Conservation (phyloP, 2,888 invertebrate species). For the Cabera pusaria region DNA sequence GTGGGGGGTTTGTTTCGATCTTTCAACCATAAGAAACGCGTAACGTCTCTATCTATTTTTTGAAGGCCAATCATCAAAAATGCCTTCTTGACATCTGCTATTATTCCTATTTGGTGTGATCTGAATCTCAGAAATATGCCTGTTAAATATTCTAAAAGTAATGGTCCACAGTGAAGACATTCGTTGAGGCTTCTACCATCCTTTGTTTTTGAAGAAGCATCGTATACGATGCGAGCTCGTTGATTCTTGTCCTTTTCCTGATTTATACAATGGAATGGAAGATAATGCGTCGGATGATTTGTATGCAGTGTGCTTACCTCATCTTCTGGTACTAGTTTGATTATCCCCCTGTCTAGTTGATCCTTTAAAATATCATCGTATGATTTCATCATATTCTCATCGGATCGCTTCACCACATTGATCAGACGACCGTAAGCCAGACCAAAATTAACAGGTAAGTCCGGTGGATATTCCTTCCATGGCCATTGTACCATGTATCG, state of each 20-base stretch:
- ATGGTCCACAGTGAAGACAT: conserved; percentile 32
- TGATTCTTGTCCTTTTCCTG: neutral
- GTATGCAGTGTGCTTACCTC: neutral
- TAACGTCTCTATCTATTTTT: conserved; percentile 28
- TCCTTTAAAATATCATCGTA: conserved; percentile 2
- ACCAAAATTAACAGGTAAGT: conserved; percentile 21
- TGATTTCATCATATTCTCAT: neutral
- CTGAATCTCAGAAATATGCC: conserved; percentile 32
- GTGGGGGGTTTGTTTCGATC: conserved; percentile 1
- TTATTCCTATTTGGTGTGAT: conserved; percentile 23
- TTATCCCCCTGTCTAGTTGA: neutral
- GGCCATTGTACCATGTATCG: conserved; percentile 29
- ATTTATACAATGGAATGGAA: conserved; percentile 25
- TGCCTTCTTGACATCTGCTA: conserved; percentile 37
- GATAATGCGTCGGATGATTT: conserved; percentile 25
- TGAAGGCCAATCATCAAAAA: conserved; percentile 35
- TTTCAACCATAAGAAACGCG: conserved; percentile 33
- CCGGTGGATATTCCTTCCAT: conserved; percentile 23
- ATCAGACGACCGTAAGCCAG: conserved; percentile 23
- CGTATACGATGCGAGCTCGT: conserved; percentile 34
- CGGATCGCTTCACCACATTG: conserved; percentile 13
- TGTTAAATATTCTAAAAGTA: conserved; percentile 33
- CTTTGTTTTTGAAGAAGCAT: conserved; percentile 25
- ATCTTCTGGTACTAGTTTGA: neutral
- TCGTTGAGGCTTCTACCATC: conserved; percentile 32